These are phyloP conservation scores for Xylota sylvarum DNA, from an alignment of 2,888 invertebrate species.

Conservation along the genomic window DNA sequence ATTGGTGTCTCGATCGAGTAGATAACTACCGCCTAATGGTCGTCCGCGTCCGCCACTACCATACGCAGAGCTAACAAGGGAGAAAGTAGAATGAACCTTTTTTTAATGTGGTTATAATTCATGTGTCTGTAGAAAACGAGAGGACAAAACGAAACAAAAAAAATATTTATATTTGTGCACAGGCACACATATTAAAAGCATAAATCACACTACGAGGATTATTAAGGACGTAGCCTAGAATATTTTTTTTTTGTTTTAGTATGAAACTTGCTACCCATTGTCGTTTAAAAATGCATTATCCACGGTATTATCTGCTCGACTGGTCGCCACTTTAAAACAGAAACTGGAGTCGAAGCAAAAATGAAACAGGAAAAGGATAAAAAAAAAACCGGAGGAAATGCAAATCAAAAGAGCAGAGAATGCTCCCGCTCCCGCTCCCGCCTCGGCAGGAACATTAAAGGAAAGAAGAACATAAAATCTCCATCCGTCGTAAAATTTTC, in stretches of 20 bases:
- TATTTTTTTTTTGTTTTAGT: not conserved
- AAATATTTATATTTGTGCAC: not conserved
- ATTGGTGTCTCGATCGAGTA: slow-evolving; percentile 83
- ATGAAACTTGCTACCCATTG: slow-evolving; percentile 5
- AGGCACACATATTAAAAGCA: slow-evolving; percentile 24
- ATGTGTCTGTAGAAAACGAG: slow-evolving; percentile 13
- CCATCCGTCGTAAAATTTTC: slow-evolving; percentile 73
- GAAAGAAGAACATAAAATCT: slow-evolving; percentile 58
- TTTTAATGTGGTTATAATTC: slow-evolving; percentile 81
- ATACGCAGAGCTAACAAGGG: slow-evolving; percentile 85
- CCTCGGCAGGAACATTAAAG: slow-evolving; percentile 48
- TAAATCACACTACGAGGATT: slow-evolving; percentile 43
- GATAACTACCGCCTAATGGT: slow-evolving; percentile 83
- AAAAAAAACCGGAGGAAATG: slow-evolving; percentile 21
- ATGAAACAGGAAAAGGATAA: not conserved
- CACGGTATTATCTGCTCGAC: slow-evolving; percentile 20
- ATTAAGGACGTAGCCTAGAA: slow-evolving; percentile 39
- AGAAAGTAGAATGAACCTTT: slow-evolving; percentile 84
- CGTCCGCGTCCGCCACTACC: slow-evolving; percentile 82
- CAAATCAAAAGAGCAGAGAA: slow-evolving; percentile 43
- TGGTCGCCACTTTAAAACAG: slow-evolving; percentile 32
- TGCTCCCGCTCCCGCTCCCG: slow-evolving; percentile 28
- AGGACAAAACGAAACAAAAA: not conserved
- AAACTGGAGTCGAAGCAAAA: not conserved
- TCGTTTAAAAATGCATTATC: slow-evolving; percentile 66